phyloP scores from a whole-genome alignment of 1,140 invertebrate genomes.

The Zaprionus tsacasi region DNA sequence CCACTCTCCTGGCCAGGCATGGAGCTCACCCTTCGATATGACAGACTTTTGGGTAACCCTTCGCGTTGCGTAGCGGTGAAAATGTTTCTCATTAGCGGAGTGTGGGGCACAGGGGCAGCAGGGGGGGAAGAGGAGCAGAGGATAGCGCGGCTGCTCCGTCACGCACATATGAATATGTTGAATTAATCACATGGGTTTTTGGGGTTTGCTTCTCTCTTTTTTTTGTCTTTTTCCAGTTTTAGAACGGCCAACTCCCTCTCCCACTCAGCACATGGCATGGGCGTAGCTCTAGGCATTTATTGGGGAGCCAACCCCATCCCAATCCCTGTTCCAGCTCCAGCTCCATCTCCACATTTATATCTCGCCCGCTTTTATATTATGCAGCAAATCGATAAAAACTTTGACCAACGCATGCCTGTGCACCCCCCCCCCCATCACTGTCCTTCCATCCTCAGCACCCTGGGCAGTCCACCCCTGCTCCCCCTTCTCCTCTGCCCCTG shows the following conservation, averaged over 20 bases:
- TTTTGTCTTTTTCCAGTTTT: slow-evolving; percentile 29
- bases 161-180: slow-evolving; percentile 76
- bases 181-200: slow-evolving; percentile 80
- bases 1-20: background rate
- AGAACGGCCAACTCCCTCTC: background rate
- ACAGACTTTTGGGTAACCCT: slow-evolving; percentile 25
- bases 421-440: background rate
- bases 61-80: slow-evolving; percentile 19
- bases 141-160: slow-evolving; percentile 5
- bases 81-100: slow-evolving; percentile 29
- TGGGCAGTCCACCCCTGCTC: background rate
- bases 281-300: slow-evolving; percentile 67
- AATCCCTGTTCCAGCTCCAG: background rate
- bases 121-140: background rate
- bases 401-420: slow-evolving; percentile 38
- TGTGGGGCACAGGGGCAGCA: background rate
- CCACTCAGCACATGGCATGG: slow-evolving; percentile 50
- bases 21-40: slow-evolving; percentile 14
- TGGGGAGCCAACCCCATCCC: slow-evolving; percentile 4
- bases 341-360: slow-evolving; percentile 21
- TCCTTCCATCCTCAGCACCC: background rate
- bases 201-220: slow-evolving; percentile 19
- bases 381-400: slow-evolving; percentile 77
- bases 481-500: background rate
- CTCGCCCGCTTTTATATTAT: slow-evolving; percentile 50